These are phyloP conservation scores for Eurytoma adleriae DNA, from an alignment of 2,888 invertebrate genomes.

Conservation along the genomic window DNA sequence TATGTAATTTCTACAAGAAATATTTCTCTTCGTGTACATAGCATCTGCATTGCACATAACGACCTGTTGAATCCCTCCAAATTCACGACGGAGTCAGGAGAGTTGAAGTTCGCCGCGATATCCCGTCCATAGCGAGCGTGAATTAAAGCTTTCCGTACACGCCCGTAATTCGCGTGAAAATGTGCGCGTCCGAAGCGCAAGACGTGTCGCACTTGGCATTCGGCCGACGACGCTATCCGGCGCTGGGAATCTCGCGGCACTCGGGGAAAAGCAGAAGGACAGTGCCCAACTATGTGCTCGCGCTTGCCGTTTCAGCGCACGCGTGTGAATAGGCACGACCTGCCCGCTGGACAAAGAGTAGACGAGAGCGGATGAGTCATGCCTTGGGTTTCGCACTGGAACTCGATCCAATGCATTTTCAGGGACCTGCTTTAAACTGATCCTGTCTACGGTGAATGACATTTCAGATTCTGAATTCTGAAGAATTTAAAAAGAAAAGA, in stretches of 20 bases:
- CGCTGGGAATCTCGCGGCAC: conserved; percentile 26
- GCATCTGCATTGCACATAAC: no score
- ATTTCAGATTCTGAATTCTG: no score
- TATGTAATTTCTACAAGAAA: no score
- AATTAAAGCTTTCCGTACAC: not conserved
- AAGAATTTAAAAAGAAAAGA: no score
- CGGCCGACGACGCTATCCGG: conserved; percentile 50
- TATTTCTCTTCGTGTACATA: no score
- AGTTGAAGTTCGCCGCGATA: no score
- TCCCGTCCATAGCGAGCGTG: no score
- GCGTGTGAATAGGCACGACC: not conserved
- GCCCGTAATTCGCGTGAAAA: not conserved
- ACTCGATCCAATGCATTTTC: not conserved
- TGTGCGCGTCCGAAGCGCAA: conserved; percentile 30
- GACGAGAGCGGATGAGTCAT: not conserved
- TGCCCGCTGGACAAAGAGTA: not conserved
- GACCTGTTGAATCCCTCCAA: no score
- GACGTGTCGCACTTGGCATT: conserved; percentile 57
- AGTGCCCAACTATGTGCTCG: not conserved
- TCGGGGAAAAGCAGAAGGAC: conserved; percentile 43
- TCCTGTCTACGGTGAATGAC: no score
- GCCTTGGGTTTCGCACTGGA: not conserved
- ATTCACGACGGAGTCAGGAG: no score
- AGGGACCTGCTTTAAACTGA: no score
- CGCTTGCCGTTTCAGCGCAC: conserved; percentile 8